Conservation (phyloP, 2,888 invertebrate genomes). For the Oithona nana region DNA sequence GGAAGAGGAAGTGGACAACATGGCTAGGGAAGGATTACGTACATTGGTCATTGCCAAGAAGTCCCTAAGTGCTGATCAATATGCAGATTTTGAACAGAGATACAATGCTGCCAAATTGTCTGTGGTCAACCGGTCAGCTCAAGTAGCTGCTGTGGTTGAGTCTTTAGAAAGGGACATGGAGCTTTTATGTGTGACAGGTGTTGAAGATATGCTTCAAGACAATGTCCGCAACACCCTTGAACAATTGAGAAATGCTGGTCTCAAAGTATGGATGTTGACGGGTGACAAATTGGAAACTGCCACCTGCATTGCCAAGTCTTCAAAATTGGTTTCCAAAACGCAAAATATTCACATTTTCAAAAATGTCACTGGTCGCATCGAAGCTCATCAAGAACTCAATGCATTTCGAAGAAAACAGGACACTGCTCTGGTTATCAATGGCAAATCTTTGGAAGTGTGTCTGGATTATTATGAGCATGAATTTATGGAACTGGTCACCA, state of each 20-base stretch:
- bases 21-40: constrained; percentile 59
- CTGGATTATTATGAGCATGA: constrained; percentile 50
- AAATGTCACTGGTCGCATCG: constrained; percentile 42
- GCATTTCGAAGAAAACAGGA: constrained; percentile 40
- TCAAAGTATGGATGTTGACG: constrained; percentile 52
- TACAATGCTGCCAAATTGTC: constrained; percentile 71
- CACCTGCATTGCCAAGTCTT: constrained; percentile 75
- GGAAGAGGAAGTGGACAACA: constrained; percentile 74
- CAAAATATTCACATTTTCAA: constrained; percentile 57
- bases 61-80: constrained; percentile 42
- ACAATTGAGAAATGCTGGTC: constrained; percentile 48
- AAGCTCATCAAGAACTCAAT: constrained; percentile 42
- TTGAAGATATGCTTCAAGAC: constrained; percentile 51
- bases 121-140: constrained; percentile 58
- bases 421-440: constrained; percentile 42
- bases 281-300: constrained; percentile 81
- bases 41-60: constrained; percentile 52
- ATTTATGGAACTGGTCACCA: constrained; percentile 49
- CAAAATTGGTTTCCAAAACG: constrained; percentile 49
- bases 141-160: constrained; percentile 66
- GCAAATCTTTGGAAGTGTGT: constrained; percentile 48
- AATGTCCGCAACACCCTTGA: constrained; percentile 49
- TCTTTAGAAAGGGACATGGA: constrained; percentile 77
- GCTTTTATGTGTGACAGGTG: constrained; percentile 46
- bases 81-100: constrained; percentile 45